phyloP scores from a whole-genome alignment of 2,888 invertebrate species.

The Acleris laterana region DNA sequence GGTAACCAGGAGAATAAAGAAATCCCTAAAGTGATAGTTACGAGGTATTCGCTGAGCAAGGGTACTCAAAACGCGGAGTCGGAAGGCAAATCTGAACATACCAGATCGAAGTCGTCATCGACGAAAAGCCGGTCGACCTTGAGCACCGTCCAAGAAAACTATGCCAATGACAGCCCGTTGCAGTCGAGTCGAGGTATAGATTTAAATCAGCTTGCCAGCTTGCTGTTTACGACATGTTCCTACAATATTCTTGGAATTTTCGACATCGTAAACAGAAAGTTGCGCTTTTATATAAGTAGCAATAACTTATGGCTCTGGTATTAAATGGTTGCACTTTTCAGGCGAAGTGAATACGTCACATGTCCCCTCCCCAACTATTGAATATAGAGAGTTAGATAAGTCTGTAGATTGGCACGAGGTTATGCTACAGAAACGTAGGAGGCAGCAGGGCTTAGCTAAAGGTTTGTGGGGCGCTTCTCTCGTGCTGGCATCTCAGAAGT shows the following conservation, averaged over 20 bases:
- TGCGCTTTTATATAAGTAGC: neutral
- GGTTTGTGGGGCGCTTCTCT: slow-evolving; percentile 75
- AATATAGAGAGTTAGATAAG: slow-evolving; percentile 80
- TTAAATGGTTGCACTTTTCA: slow-evolving; percentile 70
- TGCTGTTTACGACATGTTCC: slow-evolving; percentile 3
- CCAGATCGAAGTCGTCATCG: slow-evolving; percentile 67
- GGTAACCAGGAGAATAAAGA: slow-evolving; percentile 46
- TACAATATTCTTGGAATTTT: too few species aligned
- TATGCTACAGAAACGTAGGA: slow-evolving; percentile 65
- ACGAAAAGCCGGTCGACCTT: slow-evolving; percentile 70
- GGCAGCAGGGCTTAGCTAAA: slow-evolving; percentile 70
- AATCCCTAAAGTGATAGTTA: slow-evolving; percentile 56
- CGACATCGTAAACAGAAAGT: too few species aligned
- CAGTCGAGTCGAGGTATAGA: slow-evolving; percentile 59
- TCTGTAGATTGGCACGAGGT: slow-evolving; percentile 80
- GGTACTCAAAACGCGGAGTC: slow-evolving; percentile 35
- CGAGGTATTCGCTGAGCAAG: slow-evolving; percentile 44
- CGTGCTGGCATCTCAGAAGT: slow-evolving; percentile 13
- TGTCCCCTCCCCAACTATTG: slow-evolving; percentile 70
- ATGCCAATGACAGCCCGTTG: slow-evolving; percentile 58
- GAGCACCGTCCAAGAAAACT: slow-evolving; percentile 73
- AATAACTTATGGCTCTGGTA: slow-evolving; percentile 35
- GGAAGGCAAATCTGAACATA: slow-evolving; percentile 43
- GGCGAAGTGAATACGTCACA: slow-evolving; percentile 68
- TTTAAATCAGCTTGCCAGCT: neutral